phyloP scores from a whole-genome alignment of 2,888 invertebrate species.

The Endomychus coccineus region DNA sequence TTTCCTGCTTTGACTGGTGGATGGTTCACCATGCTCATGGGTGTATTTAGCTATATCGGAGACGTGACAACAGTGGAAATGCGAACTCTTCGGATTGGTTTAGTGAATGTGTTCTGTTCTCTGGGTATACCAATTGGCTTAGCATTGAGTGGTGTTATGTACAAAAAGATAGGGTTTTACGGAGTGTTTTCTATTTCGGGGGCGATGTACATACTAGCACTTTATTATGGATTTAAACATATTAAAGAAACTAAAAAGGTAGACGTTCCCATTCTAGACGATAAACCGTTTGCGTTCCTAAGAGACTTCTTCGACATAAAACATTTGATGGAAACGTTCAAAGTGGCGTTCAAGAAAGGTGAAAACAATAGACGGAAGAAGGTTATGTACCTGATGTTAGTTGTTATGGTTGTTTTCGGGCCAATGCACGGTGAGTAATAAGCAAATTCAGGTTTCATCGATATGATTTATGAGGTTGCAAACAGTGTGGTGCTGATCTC shows the following conservation, averaged over 20 bases:
- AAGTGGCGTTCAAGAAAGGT: conserved; percentile 72
- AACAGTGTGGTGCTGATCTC: too few species aligned
- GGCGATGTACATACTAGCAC: conserved; percentile 63
- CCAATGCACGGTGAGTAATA: conserved; percentile 69
- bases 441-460: not conserved
- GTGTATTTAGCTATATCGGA: conserved; percentile 81
- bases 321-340: conserved; percentile 70
- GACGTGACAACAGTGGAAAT: conserved; percentile 79
- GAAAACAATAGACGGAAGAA: conserved; percentile 65
- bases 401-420: conserved; percentile 78
- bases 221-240: conserved; percentile 65
- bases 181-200: conserved; percentile 76
- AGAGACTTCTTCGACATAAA: conserved; percentile 68
- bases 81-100: conserved; percentile 76
- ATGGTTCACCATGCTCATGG: conserved; percentile 88
- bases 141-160: conserved; percentile 75
- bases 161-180: conserved; percentile 70
- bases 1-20: conserved; percentile 78
- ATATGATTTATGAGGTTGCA: not conserved
- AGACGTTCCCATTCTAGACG: conserved; percentile 45
- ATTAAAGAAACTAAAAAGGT: conserved; percentile 61
- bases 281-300: conserved; percentile 49
- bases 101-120: conserved; percentile 83
- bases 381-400: conserved; percentile 70
- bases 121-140: conserved; percentile 85